Evolutionary conservation across 2,888 invertebrate genomes (phyloP).

Genomic region (Tryphoninae sp.): DNA sequence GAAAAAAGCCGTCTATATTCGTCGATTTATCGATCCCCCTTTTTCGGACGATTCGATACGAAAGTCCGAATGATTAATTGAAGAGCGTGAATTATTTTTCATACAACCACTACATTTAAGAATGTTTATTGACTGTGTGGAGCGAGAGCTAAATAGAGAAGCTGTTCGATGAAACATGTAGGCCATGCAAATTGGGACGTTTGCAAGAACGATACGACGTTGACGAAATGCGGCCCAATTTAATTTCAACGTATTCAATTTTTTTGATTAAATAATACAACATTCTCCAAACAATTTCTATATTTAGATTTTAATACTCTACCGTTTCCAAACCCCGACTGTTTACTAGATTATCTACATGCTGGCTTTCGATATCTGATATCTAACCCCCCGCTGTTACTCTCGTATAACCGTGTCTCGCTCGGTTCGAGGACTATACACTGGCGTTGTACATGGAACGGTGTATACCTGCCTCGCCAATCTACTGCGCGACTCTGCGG

Average conservation of each 20-base stretch:
- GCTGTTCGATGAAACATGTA: background rate
- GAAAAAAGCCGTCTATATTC: background rate
- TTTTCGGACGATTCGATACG: background rate
- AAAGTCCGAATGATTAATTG: conserved; percentile 1
- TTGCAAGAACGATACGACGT: no score
- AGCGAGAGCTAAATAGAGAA: background rate
- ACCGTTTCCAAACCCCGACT: no score
- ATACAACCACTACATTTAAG: background rate
- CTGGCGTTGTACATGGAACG: conserved; percentile 28
- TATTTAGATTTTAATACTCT: no score
- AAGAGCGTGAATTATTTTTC: background rate
- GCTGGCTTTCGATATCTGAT: background rate
- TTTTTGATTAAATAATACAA: no score
- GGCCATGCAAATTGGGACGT: background rate
- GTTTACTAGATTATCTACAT: background rate
- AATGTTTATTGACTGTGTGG: background rate
- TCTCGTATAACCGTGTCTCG: conserved; percentile 6
- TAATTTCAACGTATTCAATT: no score
- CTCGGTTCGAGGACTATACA: conserved; percentile 24
- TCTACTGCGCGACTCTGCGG: conserved; percentile 71
- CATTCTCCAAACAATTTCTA: no score
- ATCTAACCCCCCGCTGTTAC: background rate
- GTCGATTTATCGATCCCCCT: background rate
- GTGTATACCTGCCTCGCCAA: conserved; percentile 65
- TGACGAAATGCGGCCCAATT: no score